Conservation (phyloP, 1,140 invertebrate species). For the Drosophila bocki region DNA sequence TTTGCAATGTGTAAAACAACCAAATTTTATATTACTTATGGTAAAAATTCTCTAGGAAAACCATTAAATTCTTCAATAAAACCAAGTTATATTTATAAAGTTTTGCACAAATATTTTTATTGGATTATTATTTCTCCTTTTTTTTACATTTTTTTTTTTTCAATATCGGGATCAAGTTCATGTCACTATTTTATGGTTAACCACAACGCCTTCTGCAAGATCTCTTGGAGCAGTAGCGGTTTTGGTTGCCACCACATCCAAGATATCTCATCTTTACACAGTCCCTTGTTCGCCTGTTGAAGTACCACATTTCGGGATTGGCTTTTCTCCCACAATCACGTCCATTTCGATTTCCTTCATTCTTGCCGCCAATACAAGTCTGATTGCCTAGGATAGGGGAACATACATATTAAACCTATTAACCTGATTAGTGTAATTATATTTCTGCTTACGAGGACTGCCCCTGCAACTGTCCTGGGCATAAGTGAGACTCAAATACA, state of each 20-base stretch:
- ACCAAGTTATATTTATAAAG: background rate
- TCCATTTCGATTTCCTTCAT: constrained; percentile 5
- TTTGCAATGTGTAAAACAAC: background rate
- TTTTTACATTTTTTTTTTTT: too few species aligned
- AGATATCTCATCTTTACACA: constrained; percentile 10
- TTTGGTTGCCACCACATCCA: constrained; percentile 14
- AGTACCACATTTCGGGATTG: constrained; percentile 4
- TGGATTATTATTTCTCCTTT: too few species aligned
- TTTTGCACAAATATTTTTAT: background rate
- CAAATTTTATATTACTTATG: background rate
- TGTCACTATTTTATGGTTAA: background rate
- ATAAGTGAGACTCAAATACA: background rate
- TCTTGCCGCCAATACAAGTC: background rate
- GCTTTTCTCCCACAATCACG: background rate
- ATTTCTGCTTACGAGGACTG: background rate
- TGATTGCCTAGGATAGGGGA: background rate
- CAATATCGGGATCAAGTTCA: background rate
- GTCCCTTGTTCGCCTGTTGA: background rate
- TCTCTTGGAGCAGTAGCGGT: constrained; percentile 11
- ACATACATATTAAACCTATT: background rate
- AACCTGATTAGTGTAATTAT: background rate
- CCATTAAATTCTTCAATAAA: background rate
- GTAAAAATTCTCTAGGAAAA: too few species aligned
- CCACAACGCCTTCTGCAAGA: constrained; percentile 10
- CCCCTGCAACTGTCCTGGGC: background rate